Percentiles rank a stretch among this genome's conserved stretches.
Evolutionary conservation across 2,797 vertebrate genomes (phyloP).

Genomic region (Adrianichthys oophorus): DNA sequence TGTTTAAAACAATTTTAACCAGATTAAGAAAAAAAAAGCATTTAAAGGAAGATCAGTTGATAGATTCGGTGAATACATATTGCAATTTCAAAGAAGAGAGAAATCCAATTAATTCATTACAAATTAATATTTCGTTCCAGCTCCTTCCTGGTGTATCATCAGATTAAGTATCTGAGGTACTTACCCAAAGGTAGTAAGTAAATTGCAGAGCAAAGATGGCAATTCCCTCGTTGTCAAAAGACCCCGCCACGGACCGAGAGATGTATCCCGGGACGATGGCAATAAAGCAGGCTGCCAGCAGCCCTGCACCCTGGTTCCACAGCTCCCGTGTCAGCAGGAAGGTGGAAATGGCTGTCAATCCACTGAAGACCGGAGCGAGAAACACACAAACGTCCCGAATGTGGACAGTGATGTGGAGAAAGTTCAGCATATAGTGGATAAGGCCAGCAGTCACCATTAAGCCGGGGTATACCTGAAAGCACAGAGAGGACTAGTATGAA

Average conservation of each 20-base stretch:
- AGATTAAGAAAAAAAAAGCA: too few species aligned
- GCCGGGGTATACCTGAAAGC: constrained; percentile 90
- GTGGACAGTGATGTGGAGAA: constrained; percentile 95
- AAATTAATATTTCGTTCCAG: neutral
- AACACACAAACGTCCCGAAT: constrained; percentile 98
- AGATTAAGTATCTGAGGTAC: neutral
- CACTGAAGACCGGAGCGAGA: constrained; percentile 95
- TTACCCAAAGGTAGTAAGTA: constrained; percentile 98
- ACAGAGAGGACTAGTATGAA: neutral
- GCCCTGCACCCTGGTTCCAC: constrained; percentile 97
- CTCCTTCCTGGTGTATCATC: neutral
- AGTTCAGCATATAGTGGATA: constrained; percentile 96
- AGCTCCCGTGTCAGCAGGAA: constrained; percentile 95
- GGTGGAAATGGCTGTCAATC: constrained; percentile 96
- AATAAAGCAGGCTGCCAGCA: constrained; percentile 97
- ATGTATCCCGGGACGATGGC: constrained; percentile 98
- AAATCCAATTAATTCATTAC: neutral
- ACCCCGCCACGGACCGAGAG: constrained; percentile 96
- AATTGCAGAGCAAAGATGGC: constrained; percentile 93
- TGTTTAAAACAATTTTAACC: too few species aligned
- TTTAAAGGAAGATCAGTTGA: too few species aligned
- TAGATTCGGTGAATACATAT: too few species aligned
- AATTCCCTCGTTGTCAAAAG: constrained; percentile 98
- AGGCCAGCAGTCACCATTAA: constrained; percentile 96
- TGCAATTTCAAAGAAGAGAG: too few species aligned